phyloP scores from a whole-genome alignment of 2,113 vertebrate species.

The Eurypyga helias region DNA sequence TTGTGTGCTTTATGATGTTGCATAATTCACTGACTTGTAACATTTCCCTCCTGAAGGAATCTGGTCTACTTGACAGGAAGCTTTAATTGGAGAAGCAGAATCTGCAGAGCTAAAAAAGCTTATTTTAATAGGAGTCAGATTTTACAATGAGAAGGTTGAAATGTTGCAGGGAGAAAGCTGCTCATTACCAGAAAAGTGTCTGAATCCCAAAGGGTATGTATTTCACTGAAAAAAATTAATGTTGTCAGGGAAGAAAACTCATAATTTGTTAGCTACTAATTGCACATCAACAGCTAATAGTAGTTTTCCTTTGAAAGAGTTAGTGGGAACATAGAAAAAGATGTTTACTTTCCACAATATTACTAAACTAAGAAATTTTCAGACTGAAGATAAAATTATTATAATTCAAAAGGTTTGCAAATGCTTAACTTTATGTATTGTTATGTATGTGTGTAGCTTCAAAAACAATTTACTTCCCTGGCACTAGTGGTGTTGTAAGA shows the following conservation, averaged over 20 bases:
- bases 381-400: background rate
- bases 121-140: slow-evolving; percentile 45
- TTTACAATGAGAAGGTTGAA: slow-evolving; percentile 58
- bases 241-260: background rate
- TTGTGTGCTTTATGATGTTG: slow-evolving; percentile 19
- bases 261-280: background rate
- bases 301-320: background rate
- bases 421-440: background rate
- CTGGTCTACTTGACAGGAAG: background rate
- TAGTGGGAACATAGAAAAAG: background rate
- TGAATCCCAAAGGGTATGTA: background rate
- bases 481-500: background rate
- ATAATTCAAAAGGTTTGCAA: background rate
- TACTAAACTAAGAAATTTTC: background rate
- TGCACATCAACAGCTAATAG: background rate
- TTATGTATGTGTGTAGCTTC: background rate
- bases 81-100: slow-evolving; percentile 52
- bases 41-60: slow-evolving; percentile 41
- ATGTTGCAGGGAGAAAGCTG: slow-evolving; percentile 26
- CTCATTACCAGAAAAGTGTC: slow-evolving; percentile 50
- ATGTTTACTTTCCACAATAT: background rate
- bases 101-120: slow-evolving; percentile 18
- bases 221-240: background rate
- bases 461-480: background rate
- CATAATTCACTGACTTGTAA: slow-evolving; percentile 52